Evolutionary conservation across 2,797 vertebrate genomes (phyloP).

Genomic region (Mallotus villosus): DNA sequence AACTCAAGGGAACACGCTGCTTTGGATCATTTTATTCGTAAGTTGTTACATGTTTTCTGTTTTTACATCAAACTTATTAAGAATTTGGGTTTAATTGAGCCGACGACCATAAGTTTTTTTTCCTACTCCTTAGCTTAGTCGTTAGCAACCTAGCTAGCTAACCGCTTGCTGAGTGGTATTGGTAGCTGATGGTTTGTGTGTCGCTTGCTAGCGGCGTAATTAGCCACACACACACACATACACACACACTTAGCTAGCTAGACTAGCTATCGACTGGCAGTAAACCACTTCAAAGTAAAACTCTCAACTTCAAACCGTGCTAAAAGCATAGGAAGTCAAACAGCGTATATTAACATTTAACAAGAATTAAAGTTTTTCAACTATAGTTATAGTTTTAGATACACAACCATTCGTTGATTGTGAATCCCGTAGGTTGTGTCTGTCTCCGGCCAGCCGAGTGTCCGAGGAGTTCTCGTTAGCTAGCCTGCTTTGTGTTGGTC

Average conservation of each 20-base stretch:
- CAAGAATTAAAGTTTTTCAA: background rate
- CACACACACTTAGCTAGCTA: constrained; percentile 22
- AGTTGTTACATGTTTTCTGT: constrained; percentile 50
- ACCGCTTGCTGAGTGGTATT: constrained; percentile 47
- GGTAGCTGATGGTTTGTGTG: constrained; percentile 62
- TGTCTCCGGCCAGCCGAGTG: constrained; percentile 53
- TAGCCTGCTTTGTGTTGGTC: constrained; percentile 62
- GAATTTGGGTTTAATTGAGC: constrained; percentile 61
- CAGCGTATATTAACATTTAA: background rate
- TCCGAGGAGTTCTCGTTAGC: constrained; percentile 60
- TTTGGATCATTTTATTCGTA: constrained; percentile 64
- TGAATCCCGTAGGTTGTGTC: constrained; percentile 44
- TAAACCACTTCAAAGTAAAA: constrained; percentile 36
- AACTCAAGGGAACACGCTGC: constrained; percentile 62
- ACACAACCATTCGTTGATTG: constrained; percentile 50
- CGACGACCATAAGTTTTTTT: constrained; percentile 67
- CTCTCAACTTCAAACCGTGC: constrained; percentile 28
- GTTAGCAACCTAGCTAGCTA: constrained; percentile 62
- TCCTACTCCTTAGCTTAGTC: constrained; percentile 58
- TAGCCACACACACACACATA: constrained; percentile 47
- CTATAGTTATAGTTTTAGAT: background rate
- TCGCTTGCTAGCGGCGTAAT: constrained; percentile 36
- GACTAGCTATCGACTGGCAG: constrained; percentile 40
- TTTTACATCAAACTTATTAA: constrained; percentile 34
- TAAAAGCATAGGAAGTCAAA: background rate